Conservation (phyloP, 2,797 vertebrate species). For the Gallinago solitaria region DNA sequence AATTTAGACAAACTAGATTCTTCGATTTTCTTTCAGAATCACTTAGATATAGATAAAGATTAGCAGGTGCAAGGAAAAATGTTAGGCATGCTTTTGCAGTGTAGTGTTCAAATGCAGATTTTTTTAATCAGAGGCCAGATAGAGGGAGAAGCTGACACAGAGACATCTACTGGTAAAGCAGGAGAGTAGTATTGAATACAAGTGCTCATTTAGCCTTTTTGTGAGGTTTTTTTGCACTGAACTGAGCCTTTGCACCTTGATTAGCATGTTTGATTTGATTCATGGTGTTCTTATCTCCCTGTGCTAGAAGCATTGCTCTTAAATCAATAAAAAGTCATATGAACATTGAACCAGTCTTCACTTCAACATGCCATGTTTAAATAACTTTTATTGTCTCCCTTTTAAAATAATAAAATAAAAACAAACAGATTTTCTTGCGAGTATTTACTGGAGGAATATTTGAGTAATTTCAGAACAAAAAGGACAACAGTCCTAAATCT, state of each 20-base stretch:
- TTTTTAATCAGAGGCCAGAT: not conserved
- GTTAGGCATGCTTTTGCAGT: not conserved
- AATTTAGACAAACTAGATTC: not conserved
- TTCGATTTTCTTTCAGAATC: not conserved
- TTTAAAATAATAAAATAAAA: not conserved
- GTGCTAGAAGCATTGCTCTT: not conserved
- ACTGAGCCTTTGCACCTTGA: not conserved
- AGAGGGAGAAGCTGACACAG: conserved; percentile 18
- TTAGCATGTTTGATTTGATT: not conserved
- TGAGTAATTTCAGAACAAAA: not conserved
- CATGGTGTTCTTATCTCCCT: not conserved
- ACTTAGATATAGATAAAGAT: not conserved
- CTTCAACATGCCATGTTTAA: not conserved
- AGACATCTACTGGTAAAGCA: conserved; percentile 46
- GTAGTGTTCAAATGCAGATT: not conserved
- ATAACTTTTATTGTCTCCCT: not conserved
- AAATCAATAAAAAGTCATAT: not conserved
- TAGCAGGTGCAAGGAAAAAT: not conserved
- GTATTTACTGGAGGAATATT: not conserved
- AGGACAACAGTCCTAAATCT: not conserved
- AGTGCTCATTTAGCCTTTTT: not conserved
- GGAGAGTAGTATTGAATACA: not conserved
- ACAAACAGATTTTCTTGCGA: rapidly evolving
- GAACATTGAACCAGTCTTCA: not conserved
- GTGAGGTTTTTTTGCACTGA: not conserved